These are phyloP conservation scores for Sphaeramia orbicularis DNA, from an alignment of 2,797 vertebrate species.

Conservation along the genomic window DNA sequence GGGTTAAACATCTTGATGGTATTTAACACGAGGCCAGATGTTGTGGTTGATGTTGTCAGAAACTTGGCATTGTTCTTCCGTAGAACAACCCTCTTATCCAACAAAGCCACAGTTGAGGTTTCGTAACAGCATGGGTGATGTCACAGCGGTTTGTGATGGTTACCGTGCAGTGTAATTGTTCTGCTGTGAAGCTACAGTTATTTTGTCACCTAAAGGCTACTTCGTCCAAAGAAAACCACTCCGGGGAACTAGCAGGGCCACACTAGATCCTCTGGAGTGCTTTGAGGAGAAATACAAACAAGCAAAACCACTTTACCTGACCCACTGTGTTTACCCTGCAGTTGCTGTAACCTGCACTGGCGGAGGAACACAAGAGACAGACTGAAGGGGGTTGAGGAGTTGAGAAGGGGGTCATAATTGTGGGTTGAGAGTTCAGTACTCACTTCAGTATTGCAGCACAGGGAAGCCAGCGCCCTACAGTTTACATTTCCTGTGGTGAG, in stretches of 20 bases:
- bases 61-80: too few relatives aligned
- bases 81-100: too few relatives aligned
- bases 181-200: constrained; percentile 25
- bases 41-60: too few relatives aligned
- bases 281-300: constrained; percentile 46
- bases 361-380: constrained; percentile 1
- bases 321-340: constrained; percentile 39
- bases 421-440: constrained; percentile 61
- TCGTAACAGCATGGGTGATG: too few relatives aligned
- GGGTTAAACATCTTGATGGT: too few relatives aligned
- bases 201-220: constrained; percentile 15
- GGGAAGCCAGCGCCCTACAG: constrained; percentile 40
- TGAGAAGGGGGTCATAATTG: constrained; percentile 33
- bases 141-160: not conserved
- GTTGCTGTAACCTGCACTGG: not conserved
- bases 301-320: constrained; percentile 33
- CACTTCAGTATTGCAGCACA: constrained; percentile 50
- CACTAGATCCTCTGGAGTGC: constrained; percentile 28
- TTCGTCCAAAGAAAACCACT: constrained; percentile 25
- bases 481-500: constrained; percentile 65
- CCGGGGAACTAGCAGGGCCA: not conserved
- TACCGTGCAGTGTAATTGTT: constrained; percentile 8
- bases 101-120: too few relatives aligned
- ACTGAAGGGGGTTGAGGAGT: constrained; percentile 1
- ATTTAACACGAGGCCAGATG: too few relatives aligned